Evolutionary conservation across 2,888 invertebrate genomes (phyloP), one percentile per base, ranked within the genome.

Genomic region (Cheilosia soror): DNA sequence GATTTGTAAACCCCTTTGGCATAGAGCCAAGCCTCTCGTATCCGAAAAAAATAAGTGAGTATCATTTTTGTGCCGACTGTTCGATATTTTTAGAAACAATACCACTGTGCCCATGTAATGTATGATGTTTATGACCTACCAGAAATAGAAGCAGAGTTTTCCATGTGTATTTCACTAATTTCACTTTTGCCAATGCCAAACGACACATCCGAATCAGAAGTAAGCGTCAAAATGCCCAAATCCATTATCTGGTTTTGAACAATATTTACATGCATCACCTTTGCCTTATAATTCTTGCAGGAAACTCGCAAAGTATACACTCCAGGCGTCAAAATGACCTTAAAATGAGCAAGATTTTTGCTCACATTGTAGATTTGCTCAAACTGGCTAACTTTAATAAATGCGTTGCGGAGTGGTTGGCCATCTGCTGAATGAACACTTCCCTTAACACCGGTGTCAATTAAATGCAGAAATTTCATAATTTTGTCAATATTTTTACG

Each of bases 371-470:
- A 94, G 37, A 93, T 91, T 3, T 82, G 42, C 0, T 93, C 92
- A 75, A 93, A 92, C 69, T 93, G 91, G 44, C 94, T 92, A 0
- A 99, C 93, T 5, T 93, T 93, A 0, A 99, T 93, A 0, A 93
- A 93, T 0, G 98, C 97, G 75, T 96, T 94, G 0, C 95, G 93
- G 89, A 97, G 92, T 1, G 96, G 95, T 29, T 94, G 91, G 0
- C 95, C 95, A 6, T 93, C 90, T 2, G 93, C 93, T 90, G 97
- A 96, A 76, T 93, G 93, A 0, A 99, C 94, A 88, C 94, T 94
- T 0, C 97, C 97, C 66, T 93, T 93, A 2, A 97, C 93, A 58
- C 97, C 96, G 25, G 95, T 95, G 72, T 94, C 94, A n/a, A 94
- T 93, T 60, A 94, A 90, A 51, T 93, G 93, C 1, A 95, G 90